phyloP scores from a whole-genome alignment of 2,797 vertebrate species.

The Artibeus lituratus region DNA sequence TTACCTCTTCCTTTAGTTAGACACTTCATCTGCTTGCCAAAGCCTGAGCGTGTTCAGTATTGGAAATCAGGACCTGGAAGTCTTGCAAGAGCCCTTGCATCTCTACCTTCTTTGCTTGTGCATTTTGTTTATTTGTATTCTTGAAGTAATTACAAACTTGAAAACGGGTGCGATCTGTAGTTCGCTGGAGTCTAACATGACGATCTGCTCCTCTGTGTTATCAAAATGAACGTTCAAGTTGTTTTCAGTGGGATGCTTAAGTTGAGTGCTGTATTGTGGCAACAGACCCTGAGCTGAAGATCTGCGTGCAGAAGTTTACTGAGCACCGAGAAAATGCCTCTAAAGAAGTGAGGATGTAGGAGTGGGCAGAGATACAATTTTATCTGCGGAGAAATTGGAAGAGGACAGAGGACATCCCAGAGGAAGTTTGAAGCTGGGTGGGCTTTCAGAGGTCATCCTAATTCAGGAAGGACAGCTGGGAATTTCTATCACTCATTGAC shows the following conservation, averaged over 20 bases:
- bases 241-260: background rate
- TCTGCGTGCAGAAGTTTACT: background rate
- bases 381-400: background rate
- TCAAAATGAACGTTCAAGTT: background rate
- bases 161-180: background rate
- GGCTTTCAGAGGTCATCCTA: background rate
- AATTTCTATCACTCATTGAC: background rate
- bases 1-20: background rate
- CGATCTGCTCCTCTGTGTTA: background rate
- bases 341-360: background rate
- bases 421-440: background rate
- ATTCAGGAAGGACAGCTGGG: background rate
- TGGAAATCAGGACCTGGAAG: fast-evolving
- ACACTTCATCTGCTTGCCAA: background rate
- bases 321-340: background rate
- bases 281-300: background rate
- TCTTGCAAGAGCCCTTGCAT: background rate
- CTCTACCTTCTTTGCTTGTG: background rate
- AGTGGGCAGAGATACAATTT: background rate
- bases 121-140: background rate
- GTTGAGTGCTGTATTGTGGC: background rate
- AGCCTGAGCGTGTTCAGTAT: background rate
- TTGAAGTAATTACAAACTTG: background rate
- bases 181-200: background rate
- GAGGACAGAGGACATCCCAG: background rate